These are phyloP conservation scores for Raja brachyura DNA, from an alignment of 2,113 vertebrate species.

Conservation along the genomic window DNA sequence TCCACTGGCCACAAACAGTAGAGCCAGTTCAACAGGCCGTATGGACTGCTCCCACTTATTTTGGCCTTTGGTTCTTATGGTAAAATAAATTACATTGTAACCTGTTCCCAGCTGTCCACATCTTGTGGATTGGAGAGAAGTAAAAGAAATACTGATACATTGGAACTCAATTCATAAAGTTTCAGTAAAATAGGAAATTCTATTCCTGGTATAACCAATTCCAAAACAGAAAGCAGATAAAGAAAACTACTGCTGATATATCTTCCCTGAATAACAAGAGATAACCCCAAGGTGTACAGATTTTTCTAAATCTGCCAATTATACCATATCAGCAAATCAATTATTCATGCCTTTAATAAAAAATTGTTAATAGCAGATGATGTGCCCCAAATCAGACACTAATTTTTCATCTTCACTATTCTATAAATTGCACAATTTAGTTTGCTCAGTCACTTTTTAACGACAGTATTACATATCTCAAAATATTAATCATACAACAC, in stretches of 20 bases:
- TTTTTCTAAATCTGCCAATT: not conserved
- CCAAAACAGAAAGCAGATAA: not conserved
- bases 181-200: not conserved
- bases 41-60: too few species aligned
- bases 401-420: not conserved
- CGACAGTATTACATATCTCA: not conserved
- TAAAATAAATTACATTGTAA: not conserved
- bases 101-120: not conserved
- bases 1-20: too few species aligned
- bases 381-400: not conserved
- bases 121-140: not conserved
- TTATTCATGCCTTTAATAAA: not conserved
- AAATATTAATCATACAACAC: constrained; percentile 12
- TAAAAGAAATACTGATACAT: not conserved
- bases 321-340: not conserved
- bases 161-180: not conserved
- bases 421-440: not conserved
- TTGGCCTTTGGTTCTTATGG: not conserved
- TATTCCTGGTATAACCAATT: not conserved
- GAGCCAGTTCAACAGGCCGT: too few species aligned
- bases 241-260: not conserved
- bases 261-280: not conserved
- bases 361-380: not conserved
- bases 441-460: not conserved
- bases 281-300: not conserved